A percentile compares a stretch with the other conserved stretches of the same genome.
phyloP scores from a whole-genome alignment of 1,140 invertebrate species.

The Macrobrachium nipponense region DNA sequence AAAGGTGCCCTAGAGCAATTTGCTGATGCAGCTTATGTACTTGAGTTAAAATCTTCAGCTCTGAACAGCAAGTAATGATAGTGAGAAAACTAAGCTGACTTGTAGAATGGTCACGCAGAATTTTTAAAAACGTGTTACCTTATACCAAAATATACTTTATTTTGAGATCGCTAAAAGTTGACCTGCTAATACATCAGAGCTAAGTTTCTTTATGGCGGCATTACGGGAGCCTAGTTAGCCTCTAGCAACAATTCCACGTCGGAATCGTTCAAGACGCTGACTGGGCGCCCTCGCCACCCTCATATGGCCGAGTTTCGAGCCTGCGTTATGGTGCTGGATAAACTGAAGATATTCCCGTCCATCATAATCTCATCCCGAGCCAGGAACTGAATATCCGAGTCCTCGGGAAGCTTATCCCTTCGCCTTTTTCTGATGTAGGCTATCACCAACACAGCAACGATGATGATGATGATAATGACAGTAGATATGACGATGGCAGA shows the following conservation, averaged over 20 bases:
- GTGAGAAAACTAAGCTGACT: no score
- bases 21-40: not conserved
- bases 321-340: not conserved
- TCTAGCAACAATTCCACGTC: conserved; percentile 7
- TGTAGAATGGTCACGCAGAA: no score
- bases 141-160: not conserved
- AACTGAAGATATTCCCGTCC: conserved; percentile 9
- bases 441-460: not conserved
- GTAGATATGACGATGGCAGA: not conserved
- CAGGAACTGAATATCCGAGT: conserved; percentile 6
- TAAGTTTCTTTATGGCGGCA: not conserved
- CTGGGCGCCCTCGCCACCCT: conserved; percentile 20
- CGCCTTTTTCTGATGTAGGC: not conserved
- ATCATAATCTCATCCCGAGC: conserved; percentile 1
- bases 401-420: conserved; percentile 1
- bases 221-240: conserved; percentile 8
- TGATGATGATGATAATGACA: not conserved
- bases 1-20: no score
- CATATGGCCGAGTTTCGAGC: not conserved
- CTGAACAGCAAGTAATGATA: no score
- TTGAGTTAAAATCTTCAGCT: no score
- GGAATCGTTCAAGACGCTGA: not conserved
- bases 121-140: no score
- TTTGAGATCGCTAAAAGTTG: not conserved
- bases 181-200: not conserved